Evolutionary conservation across 2,797 vertebrate genomes (phyloP).

Genomic region (Tachyglossus aculeatus): DNA sequence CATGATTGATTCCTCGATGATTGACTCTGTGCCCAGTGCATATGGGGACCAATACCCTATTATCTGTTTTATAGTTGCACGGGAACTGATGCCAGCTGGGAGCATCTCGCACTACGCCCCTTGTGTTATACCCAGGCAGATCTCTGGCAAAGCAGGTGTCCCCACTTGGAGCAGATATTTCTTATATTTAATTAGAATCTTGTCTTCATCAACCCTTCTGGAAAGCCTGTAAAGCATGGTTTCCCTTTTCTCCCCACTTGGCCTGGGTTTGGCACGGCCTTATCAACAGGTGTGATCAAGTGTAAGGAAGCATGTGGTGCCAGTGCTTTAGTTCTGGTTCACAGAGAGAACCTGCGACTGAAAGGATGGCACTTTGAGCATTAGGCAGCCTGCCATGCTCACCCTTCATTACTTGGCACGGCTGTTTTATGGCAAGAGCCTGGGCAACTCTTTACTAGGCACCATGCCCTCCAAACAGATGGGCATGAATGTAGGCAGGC

Average conservation of each 20-base stretch:
- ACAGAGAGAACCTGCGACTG: constrained; percentile 33
- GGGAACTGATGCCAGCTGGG: constrained; percentile 1
- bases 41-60: constrained; percentile 22
- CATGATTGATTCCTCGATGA: constrained; percentile 29
- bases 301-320: constrained; percentile 4
- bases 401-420: constrained; percentile 48
- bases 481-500: constrained; percentile 61
- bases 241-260: constrained; percentile 35
- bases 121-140: background rate
- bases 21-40: constrained; percentile 16
- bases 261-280: constrained; percentile 27
- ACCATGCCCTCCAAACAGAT: constrained; percentile 63
- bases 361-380: constrained; percentile 29
- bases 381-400: constrained; percentile 47
- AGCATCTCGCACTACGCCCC: constrained; percentile 14
- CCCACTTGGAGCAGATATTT: background rate
- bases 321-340: constrained; percentile 34
- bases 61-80: background rate
- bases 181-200: constrained; percentile 48
- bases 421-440: constrained; percentile 36
- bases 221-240: background rate
- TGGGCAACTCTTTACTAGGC: constrained; percentile 54
- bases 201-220: constrained; percentile 31
- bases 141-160: constrained; percentile 6
- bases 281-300: constrained; percentile 38